phyloP scores from a whole-genome alignment of 1,140 invertebrate species.

The Eubasilissa regina region DNA sequence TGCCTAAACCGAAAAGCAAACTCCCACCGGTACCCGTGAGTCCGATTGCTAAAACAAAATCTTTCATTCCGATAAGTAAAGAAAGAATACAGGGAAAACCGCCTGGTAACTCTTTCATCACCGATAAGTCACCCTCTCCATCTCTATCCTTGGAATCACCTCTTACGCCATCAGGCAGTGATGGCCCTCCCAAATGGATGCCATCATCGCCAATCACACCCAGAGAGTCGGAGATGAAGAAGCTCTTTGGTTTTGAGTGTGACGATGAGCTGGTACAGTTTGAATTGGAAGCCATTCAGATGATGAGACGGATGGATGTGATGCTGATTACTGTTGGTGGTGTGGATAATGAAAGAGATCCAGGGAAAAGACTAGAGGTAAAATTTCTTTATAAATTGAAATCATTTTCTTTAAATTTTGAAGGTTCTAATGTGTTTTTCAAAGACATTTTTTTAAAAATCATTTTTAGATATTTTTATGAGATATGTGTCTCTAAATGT shows the following conservation, averaged over 20 bases:
- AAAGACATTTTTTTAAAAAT: background rate
- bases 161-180: constrained; percentile 48
- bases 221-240: constrained; percentile 54
- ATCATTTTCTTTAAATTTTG: background rate
- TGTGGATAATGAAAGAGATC: constrained; percentile 78
- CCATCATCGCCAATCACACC: constrained; percentile 52
- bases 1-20: constrained; percentile 49
- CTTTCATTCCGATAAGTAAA: constrained; percentile 59
- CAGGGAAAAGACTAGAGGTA: constrained; percentile 78
- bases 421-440: background rate
- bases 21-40: constrained; percentile 54
- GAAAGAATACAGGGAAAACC: constrained; percentile 53
- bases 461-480: no score
- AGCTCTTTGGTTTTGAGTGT: constrained; percentile 65
- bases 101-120: constrained; percentile 12
- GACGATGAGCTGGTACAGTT: constrained; percentile 73
- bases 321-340: constrained; percentile 79
- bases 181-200: constrained; percentile 43
- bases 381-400: constrained; percentile 19
- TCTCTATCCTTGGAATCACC: constrained; percentile 51
- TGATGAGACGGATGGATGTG: constrained; percentile 79
- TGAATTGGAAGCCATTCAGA: constrained; percentile 75
- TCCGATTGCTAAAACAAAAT: constrained; percentile 53
- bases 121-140: constrained; percentile 53
- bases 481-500: no score